phyloP scores from a whole-genome alignment of 2,797 vertebrate species.

The Alectoris magna region DNA sequence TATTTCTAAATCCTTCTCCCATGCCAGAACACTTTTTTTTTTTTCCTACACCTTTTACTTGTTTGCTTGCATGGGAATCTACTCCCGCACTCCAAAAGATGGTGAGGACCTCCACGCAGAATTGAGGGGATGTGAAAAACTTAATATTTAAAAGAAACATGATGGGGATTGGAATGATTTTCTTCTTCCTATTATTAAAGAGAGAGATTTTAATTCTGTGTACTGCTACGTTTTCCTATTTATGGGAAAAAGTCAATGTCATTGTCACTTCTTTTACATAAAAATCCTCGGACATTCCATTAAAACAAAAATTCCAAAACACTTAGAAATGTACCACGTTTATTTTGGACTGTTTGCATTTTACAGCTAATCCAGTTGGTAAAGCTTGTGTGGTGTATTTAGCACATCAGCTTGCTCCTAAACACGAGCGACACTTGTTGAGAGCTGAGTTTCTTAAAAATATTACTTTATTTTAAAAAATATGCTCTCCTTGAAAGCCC shows the following conservation, averaged over 20 bases:
- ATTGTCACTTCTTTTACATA: not conserved
- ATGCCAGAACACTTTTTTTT: not conserved
- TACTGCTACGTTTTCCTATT: not conserved
- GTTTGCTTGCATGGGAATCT: not conserved
- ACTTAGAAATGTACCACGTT: not conserved
- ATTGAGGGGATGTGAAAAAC: not conserved
- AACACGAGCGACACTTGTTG: not conserved
- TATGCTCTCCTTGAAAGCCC: not conserved
- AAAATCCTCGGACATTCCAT: not conserved
- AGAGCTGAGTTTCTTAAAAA: slow-evolving; percentile 46
- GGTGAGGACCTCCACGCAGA: not conserved
- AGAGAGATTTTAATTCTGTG: not conserved
- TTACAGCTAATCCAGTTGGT: slow-evolving; percentile 19
- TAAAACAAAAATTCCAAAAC: slow-evolving; percentile 15
- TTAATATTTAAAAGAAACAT: not conserved
- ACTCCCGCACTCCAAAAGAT: not conserved
- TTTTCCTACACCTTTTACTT: not conserved
- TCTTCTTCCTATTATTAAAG: not conserved
- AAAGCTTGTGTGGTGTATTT: slow-evolving; percentile 29
- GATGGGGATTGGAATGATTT: not conserved
- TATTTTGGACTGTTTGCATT: slow-evolving; percentile 16
- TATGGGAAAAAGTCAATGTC: not conserved
- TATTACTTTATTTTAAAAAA: slow-evolving; percentile 12
- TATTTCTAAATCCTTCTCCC: not conserved
- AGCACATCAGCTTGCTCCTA: slow-evolving; percentile 18